Conservation (phyloP, 1,140 invertebrate species). For the Dryas iulia region DNA sequence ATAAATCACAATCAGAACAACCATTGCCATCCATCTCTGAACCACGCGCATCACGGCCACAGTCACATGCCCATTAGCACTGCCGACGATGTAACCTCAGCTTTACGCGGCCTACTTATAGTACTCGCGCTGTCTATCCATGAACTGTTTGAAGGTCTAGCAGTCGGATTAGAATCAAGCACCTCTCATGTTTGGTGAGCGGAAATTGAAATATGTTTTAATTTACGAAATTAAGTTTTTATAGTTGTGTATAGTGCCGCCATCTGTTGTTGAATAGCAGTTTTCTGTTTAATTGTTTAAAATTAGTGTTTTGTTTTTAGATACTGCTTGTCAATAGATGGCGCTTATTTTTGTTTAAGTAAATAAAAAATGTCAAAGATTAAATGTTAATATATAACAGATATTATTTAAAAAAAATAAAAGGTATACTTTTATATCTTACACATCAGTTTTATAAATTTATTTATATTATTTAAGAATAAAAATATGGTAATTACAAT, state of each 20-base stretch:
- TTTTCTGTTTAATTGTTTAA: neutral
- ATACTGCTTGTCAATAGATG: neutral
- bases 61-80: conserved; percentile 67
- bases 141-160: conserved; percentile 94
- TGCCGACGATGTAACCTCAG: conserved; percentile 84
- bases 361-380: neutral
- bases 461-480: too few relatives aligned
- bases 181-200: conserved; percentile 85
- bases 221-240: neutral
- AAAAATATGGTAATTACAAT: too few relatives aligned
- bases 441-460: too few relatives aligned
- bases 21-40: too few relatives aligned
- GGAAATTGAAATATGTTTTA: neutral
- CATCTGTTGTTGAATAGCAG: conserved; percentile 21
- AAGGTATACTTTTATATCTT: too few relatives aligned
- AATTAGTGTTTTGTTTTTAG: neutral
- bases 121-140: conserved; percentile 94
- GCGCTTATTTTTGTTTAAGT: neutral
- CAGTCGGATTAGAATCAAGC: conserved; percentile 90
- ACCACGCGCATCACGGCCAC: conserved; percentile 62
- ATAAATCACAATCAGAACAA: conserved; percentile 75
- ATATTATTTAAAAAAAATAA: too few relatives aligned
- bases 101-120: conserved; percentile 88
- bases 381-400: too few relatives aligned
- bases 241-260: neutral